Percentiles rank a stretch among this genome's conserved stretches.
These are phyloP conservation scores for Charina bottae DNA, from an alignment of 2,113 vertebrate species.

Conservation along the genomic window DNA sequence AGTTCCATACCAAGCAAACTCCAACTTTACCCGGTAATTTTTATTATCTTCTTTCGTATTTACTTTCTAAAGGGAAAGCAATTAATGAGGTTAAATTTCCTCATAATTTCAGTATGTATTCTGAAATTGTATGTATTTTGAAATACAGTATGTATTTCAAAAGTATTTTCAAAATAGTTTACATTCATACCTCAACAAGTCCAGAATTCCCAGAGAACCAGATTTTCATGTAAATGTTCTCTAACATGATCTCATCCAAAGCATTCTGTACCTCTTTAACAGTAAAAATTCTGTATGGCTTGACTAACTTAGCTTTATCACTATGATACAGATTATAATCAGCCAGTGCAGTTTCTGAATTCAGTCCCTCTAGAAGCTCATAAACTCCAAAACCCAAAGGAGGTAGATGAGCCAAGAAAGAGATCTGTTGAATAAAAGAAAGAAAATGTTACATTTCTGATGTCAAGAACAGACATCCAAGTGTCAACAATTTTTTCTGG, in stretches of 20 bases:
- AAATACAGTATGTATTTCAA: too few relatives aligned
- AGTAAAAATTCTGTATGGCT: slow-evolving; percentile 73
- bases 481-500: neutral
- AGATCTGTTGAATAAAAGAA: slow-evolving; percentile 74
- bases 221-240: slow-evolving; percentile 83
- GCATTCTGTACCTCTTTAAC: slow-evolving; percentile 69
- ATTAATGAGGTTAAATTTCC: neutral
- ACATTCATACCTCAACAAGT: slow-evolving; percentile 83
- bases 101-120: neutral
- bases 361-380: slow-evolving; percentile 76
- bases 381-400: slow-evolving; percentile 84
- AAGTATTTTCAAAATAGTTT: neutral
- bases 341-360: slow-evolving; percentile 71
- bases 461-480: slow-evolving; percentile 5
- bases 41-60: slow-evolving; percentile 77
- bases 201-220: slow-evolving; percentile 80
- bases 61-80: slow-evolving; percentile 74
- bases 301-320: slow-evolving; percentile 54
- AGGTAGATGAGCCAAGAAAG: slow-evolving; percentile 82
- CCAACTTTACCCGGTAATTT: slow-evolving; percentile 77
- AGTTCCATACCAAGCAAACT: slow-evolving; percentile 93
- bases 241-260: slow-evolving; percentile 73
- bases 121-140: too few relatives aligned
- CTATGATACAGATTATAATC: slow-evolving; percentile 75
- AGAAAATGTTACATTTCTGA: neutral